Base-by-base conservation (phyloP, 2,888 invertebrate species). In the Thalpophila matura region DNA sequence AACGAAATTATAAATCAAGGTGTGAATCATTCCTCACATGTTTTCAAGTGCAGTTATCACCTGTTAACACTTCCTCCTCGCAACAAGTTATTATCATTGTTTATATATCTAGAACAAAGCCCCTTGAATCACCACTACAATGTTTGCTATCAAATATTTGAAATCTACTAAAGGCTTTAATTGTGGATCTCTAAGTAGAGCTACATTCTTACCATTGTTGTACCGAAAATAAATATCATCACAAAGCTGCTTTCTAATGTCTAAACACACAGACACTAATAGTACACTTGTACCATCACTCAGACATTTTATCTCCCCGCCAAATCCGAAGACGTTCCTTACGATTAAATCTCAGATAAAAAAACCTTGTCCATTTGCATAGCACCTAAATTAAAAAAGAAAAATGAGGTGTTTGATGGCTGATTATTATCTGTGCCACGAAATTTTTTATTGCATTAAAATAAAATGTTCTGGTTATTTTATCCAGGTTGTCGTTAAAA, bases 291-390 rank as follows among this genome's bases (percentile, higher is more conserved):
- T 69, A 69, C 69, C 79, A 64, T 79, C 71, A 75, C 74, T 77
- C 77, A 72, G 76, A 79, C 75, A 74, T 75, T 68, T 69, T 81
- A 83, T 84, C 80, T 82, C 72, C 69, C 72, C 71, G 79, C 79
- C 71, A 80, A 84, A 81, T 80, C 80, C 74, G 77, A 81, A 82
- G 76, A 77, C 79, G 69, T 79, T 83, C 82, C 78, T 77, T 75
- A 65, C 74, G 84, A 85, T 83, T 62, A 62, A 71, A 64, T 61
- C 50, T 56, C 26, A 77, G 82, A 85, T 85, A 81, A 81, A 81
- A 81, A 79, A 80, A 77, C 55, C 79, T 76, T 77, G 77, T 78
- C 81, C 79, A 84, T 86, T 85, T 83, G 80, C 84, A 83, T 85
- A 81, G 76, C 72, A 72, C 68, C 74, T 77, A 81, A 85, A 82